A percentile compares a stretch with the other conserved stretches of the same genome.
Conservation (phyloP, 2,113 vertebrate species). For the Pionites leucogaster region DNA sequence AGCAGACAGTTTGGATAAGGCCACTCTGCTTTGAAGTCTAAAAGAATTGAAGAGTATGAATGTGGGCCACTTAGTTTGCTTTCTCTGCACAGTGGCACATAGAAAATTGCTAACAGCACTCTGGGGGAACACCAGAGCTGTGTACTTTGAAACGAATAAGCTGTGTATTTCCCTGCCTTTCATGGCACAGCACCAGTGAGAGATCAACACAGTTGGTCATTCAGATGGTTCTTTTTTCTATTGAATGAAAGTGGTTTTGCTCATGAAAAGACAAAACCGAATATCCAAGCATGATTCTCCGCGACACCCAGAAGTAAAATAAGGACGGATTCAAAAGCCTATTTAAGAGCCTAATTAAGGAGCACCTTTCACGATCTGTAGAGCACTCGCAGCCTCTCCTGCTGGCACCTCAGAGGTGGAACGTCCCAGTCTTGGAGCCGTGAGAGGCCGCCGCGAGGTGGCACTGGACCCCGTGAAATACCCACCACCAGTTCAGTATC, state of each 20-base stretch:
- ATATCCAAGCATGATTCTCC: neutral
- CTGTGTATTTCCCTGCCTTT: neutral
- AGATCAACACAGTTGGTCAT: neutral
- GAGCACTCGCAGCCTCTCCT: neutral
- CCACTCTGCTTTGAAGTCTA: neutral
- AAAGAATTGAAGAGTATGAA: neutral
- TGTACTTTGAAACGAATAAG: neutral
- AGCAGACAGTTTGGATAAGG: neutral
- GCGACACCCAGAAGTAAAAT: neutral
- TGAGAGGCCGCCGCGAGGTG: neutral
- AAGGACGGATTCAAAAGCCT: rapidly evolving
- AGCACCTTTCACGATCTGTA: rapidly evolving
- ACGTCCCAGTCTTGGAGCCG: neutral
- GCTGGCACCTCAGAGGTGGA: neutral
- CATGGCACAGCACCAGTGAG: neutral
- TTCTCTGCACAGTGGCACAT: rapidly evolving
- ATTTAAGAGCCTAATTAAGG: neutral
- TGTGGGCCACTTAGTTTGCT: neutral
- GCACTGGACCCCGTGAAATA: neutral
- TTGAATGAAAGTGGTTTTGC: neutral
- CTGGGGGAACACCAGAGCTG: neutral
- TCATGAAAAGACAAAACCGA: neutral
- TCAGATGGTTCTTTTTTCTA: rapidly evolving
- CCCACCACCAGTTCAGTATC: neutral
- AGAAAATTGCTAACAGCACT: neutral